Evolutionary conservation across 2,888 invertebrate genomes (phyloP), one percentile per base, ranked within the genome.

Genomic region (Oeneis ivallda): DNA sequence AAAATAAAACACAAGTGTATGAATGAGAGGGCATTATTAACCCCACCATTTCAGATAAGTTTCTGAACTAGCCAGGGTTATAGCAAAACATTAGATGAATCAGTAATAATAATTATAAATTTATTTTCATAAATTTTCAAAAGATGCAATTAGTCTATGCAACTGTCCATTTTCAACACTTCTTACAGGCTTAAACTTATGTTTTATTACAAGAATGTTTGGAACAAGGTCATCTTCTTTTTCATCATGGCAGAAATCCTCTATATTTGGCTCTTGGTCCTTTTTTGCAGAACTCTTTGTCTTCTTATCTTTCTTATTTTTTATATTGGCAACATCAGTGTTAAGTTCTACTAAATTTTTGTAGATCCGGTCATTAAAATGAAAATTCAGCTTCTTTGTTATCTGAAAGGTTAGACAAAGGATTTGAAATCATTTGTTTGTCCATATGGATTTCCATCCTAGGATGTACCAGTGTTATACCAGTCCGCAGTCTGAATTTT

Each of bases 291-390:
- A 15, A n/a, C 63, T 67, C 64, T 73, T 81, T 0, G 78, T 65
- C 69, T 75, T 78, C 69, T 74, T 84, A 2, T 80, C 82, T 53
- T 65, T 72, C 66, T 74, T 85, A 39, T 67, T 79, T 75, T 82
- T 86, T 2, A 75, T 66, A 64, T 78, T 78, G 65, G 80, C 80
- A 37, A 81, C 68, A 65, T 73, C 83, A n/a, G 84, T 78, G 80
- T 92, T 92, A 39, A 92, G 71, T 76, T 90, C 91, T 11, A 92
- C 84, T 1, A 92, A 78, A 67, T 92, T 89, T 70, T 83, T 86
- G 69, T 89, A 92, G 67, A 92, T 88, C 75, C 78, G 86, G 57
- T 92, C 88, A 71, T 91, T 89, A 59, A 87, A 86, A 66, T 91
- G 91, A 68, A 91, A 92, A 71, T 92, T 92, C 11, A 92, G 73